Conservation (phyloP, 1,140 invertebrate species). For the Bombus waltoni region DNA sequence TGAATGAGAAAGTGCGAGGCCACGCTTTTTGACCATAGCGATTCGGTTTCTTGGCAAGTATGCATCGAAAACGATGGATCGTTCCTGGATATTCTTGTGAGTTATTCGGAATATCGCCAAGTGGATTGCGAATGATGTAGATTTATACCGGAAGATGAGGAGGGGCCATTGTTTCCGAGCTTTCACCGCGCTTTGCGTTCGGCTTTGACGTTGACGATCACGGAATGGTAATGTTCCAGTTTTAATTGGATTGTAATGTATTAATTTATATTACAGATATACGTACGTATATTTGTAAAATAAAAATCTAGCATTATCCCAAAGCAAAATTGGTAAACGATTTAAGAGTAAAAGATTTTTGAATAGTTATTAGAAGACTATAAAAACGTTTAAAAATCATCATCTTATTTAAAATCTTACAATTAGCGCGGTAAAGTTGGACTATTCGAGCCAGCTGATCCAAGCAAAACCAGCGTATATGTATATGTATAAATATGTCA, state of each 20-base stretch:
- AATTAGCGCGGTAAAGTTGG: too few relatives aligned
- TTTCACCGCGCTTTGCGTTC: too few relatives aligned
- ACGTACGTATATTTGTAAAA: too few relatives aligned
- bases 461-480: too few relatives aligned
- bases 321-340: not conserved
- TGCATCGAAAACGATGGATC: slow-evolving; percentile 7
- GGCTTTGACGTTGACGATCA: not conserved
- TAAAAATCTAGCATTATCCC: not conserved
- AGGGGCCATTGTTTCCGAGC: too few relatives aligned
- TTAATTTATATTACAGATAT: not conserved
- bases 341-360: too few relatives aligned
- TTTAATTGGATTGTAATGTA: not conserved
- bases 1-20: slow-evolving; percentile 30
- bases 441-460: too few relatives aligned
- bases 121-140: slow-evolving; percentile 16
- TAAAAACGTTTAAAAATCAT: too few relatives aligned
- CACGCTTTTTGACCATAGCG: slow-evolving; percentile 26
- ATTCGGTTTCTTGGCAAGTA: slow-evolving; percentile 41
- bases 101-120: slow-evolving; percentile 48
- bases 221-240: not conserved
- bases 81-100: not conserved
- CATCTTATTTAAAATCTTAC: too few relatives aligned
- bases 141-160: slow-evolving; percentile 5
- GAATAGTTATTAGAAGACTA: too few relatives aligned
- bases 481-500: too few relatives aligned